Evolutionary conservation across 2,113 vertebrate genomes (phyloP), one percentile per base, ranked within the genome.

Genomic region (Hypanus sabinus): DNA sequence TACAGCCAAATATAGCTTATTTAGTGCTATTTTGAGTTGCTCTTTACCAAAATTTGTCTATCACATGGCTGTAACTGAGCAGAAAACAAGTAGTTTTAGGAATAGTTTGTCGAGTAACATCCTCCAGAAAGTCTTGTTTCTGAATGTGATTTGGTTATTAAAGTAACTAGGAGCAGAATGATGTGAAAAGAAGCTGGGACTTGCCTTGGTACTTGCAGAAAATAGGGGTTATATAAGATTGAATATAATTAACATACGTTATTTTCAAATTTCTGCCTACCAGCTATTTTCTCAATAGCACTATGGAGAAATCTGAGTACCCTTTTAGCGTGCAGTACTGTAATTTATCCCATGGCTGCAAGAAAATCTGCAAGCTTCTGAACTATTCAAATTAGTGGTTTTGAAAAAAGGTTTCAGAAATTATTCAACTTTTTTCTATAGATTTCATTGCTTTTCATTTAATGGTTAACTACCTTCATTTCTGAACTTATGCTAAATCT

Each of bases 31-130:
- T 46, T 46, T 46, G 46, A 46, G 46, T 46, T 46, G 46, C 46
- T 46, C 46, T 46, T 0, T 46, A 46, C 46, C 46, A 46, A 46
- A 46, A 46, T 3, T 46, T 11, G 68, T 70, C 68, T 70, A 70
- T 70, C 8, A 70, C 77, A 33, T n/a, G 30, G 10, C 33, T 73
- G 91, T 46, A 71, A 65, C 70, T 93, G 36, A 73, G 24, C 46
- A 24, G 46, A 93, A 93, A 65, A 65, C 36, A 27, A 46, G 38
- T 71, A 33, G 22, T 92, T 71, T 92, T 36, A 38, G 22, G 62
- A 92, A 71, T 30, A 93, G 46, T 93, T 93, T 33, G 91, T 14
- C 65, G 60, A 46, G 46, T 46, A 73, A 73, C 91, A 93, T 46
- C 24, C 5, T 70, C 22, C 71, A 73, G 30, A 55, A 73, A 10